Percentiles rank a stretch among this genome's conserved stretches.
Evolutionary conservation across 1,140 invertebrate species (phyloP).

Genomic region (Hermetia illucens): DNA sequence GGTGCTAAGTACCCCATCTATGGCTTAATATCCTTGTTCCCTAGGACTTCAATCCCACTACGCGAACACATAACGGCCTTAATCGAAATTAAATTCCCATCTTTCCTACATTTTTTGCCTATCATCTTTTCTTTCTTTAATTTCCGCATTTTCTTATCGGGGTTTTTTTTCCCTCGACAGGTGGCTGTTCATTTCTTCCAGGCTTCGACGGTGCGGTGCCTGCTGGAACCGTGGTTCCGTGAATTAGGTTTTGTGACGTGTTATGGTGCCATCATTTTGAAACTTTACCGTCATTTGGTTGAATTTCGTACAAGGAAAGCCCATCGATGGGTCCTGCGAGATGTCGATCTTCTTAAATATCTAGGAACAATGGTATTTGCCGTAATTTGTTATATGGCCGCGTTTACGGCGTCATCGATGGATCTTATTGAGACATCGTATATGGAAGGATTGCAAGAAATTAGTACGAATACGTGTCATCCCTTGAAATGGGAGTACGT

Average conservation of each 20-base stretch:
- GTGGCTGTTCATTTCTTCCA: slow-evolving; percentile 71
- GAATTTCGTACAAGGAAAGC: slow-evolving; percentile 78
- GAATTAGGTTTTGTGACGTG: slow-evolving; percentile 82
- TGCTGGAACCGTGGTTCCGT: slow-evolving; percentile 74
- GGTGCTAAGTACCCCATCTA: too few relatives aligned
- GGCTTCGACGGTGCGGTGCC: slow-evolving; percentile 55
- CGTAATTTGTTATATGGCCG: slow-evolving; percentile 69
- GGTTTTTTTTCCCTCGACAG: slow-evolving; percentile 34
- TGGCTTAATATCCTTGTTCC: too few relatives aligned
- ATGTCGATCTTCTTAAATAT: slow-evolving; percentile 70
- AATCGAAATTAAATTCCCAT: too few relatives aligned
- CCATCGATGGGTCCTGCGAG: slow-evolving; percentile 71
- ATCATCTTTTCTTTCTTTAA: neutral
- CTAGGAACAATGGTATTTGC: slow-evolving; percentile 58
- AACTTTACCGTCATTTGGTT: slow-evolving; percentile 71
- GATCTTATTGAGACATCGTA: slow-evolving; percentile 38
- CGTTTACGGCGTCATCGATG: slow-evolving; percentile 61
- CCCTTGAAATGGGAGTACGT: slow-evolving; percentile 82
- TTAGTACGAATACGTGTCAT: slow-evolving; percentile 49
- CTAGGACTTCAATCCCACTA: too few relatives aligned
- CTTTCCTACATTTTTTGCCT: too few relatives aligned
- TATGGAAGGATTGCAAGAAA: slow-evolving; percentile 30
- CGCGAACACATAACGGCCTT: too few relatives aligned
- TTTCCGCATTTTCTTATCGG: neutral
- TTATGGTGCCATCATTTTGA: slow-evolving; percentile 80